phyloP scores from a whole-genome alignment of 2,113 vertebrate genomes.

The Rana temporaria region DNA sequence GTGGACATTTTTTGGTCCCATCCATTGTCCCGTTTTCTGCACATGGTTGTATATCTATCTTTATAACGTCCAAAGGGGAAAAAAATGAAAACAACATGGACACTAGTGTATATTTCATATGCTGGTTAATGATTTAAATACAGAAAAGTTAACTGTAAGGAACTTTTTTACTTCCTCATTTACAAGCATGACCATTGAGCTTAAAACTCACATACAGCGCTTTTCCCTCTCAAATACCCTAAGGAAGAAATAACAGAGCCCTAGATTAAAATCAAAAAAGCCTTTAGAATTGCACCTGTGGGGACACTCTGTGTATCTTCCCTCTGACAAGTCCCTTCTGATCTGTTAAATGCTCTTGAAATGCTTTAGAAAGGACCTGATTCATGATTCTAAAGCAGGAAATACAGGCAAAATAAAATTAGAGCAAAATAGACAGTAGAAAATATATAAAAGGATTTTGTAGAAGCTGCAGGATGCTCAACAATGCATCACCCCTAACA shows the following conservation, averaged over 20 bases:
- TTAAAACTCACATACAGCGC: constrained; percentile 24
- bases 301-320: constrained; percentile 52
- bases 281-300: constrained; percentile 48
- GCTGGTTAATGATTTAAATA: not conserved
- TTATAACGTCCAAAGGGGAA: too few relatives aligned
- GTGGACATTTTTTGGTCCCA: too few relatives aligned
- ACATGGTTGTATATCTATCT: too few relatives aligned
- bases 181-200: constrained; percentile 2
- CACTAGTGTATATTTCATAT: too few relatives aligned
- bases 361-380: constrained; percentile 50
- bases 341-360: constrained; percentile 53
- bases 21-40: too few relatives aligned
- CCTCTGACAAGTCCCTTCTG: constrained; percentile 50
- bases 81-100: too few relatives aligned
- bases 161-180: constrained; percentile 34
- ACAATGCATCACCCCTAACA: constrained; percentile 55
- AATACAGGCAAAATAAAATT: constrained; percentile 49
- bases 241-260: constrained; percentile 52
- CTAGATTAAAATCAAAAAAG: constrained; percentile 54
- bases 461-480: constrained; percentile 35
- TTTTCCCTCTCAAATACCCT: constrained; percentile 38
- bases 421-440: constrained; percentile 40
- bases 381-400: constrained; percentile 34
- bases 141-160: constrained; percentile 40
- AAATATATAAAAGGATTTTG: constrained; percentile 52